Evolutionary conservation across 2,888 invertebrate genomes (phyloP).

Genomic region (Archips xylosteana): DNA sequence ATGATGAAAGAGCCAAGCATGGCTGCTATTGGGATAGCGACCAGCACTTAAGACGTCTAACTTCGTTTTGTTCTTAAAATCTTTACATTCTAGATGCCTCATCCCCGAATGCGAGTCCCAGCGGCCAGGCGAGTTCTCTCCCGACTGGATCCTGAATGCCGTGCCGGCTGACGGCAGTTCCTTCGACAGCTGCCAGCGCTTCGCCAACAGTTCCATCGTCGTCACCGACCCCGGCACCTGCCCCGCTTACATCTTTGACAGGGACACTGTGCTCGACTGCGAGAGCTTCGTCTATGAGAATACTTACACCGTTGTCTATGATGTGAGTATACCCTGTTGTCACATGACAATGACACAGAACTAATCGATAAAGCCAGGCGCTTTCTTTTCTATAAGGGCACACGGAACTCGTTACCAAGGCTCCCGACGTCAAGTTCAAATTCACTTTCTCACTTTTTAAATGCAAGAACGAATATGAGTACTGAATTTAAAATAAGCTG

Average conservation of each 20-base stretch:
- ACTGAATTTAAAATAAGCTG: no score
- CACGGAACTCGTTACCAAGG: no score
- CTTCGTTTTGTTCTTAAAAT: no score
- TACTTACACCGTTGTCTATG: slow-evolving; percentile 68
- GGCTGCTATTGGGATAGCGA: no score
- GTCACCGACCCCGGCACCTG: slow-evolving; percentile 49
- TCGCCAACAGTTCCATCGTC: slow-evolving; percentile 35
- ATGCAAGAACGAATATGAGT: no score
- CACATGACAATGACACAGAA: no score
- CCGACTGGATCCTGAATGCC: slow-evolving; percentile 64
- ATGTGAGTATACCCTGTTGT: slow-evolving; percentile 58
- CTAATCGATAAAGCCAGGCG: no score
- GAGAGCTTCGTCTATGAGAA: slow-evolving; percentile 65
- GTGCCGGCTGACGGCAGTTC: slow-evolving; percentile 53
- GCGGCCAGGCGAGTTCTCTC: slow-evolving; percentile 51
- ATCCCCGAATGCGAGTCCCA: slow-evolving; percentile 44
- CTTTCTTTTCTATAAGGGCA: no score
- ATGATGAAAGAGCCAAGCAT: no score
- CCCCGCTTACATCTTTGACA: slow-evolving; percentile 63
- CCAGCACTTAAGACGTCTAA: no score
- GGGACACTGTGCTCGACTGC: slow-evolving; percentile 51
- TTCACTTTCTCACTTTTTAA: no score
- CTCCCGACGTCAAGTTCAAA: no score
- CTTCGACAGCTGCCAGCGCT: slow-evolving; percentile 64
- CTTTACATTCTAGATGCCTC: slow-evolving; percentile 34